Percentiles rank a stretch among this genome's conserved stretches.
phyloP scores from a whole-genome alignment of 2,797 vertebrate species.

The Sebastolobus alascanus region DNA sequence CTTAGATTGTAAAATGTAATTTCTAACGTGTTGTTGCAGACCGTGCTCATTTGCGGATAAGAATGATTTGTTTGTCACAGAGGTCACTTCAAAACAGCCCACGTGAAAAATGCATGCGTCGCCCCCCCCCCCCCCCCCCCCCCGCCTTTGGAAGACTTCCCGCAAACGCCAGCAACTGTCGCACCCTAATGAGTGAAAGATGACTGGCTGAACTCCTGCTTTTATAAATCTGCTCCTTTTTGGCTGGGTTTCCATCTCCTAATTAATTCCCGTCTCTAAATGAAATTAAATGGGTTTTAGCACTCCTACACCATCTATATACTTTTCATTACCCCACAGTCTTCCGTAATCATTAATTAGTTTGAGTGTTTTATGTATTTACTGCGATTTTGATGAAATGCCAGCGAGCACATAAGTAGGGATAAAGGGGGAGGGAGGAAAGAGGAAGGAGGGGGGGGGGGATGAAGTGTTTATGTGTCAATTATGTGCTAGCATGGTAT shows the following conservation, averaged over 20 bases:
- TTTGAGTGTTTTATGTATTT: constrained; percentile 83
- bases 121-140: neutral
- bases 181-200: constrained; percentile 68
- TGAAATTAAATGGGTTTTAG: constrained; percentile 81
- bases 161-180: constrained; percentile 36
- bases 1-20: neutral
- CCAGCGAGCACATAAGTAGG: constrained; percentile 66
- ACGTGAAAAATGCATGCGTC: constrained; percentile 2
- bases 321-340: constrained; percentile 75
- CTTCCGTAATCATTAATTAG: constrained; percentile 79
- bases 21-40: neutral
- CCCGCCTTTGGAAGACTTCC: constrained; percentile 47
- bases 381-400: constrained; percentile 73
- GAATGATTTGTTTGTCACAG: neutral
- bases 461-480: constrained; percentile 68
- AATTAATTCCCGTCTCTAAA: constrained; percentile 80
- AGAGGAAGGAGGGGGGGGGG: neutral
- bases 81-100: constrained; percentile 25
- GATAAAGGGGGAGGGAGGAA: constrained; percentile 36
- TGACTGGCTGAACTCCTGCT: constrained; percentile 60
- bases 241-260: constrained; percentile 65
- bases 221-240: constrained; percentile 72
- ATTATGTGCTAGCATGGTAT: constrained; percentile 68
- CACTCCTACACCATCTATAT: constrained; percentile 80
- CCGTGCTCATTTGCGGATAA: neutral